Evolutionary conservation across 2,113 vertebrate genomes (phyloP).

Genomic region (Callipepla squamata): DNA sequence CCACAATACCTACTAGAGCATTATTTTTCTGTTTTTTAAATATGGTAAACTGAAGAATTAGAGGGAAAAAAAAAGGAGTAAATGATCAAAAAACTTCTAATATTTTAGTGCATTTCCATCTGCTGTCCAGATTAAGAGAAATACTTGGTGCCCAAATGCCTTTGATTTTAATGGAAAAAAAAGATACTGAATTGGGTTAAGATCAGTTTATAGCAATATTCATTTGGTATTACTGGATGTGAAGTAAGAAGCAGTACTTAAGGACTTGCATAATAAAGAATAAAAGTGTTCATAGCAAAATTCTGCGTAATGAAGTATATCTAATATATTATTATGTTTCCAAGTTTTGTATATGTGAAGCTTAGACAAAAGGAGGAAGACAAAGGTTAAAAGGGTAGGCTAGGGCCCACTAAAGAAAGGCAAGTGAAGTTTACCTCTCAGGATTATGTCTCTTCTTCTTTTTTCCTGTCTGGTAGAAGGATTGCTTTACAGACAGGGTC

Average conservation of each 20-base stretch:
- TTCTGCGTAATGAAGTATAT: neutral
- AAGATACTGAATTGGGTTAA: neutral
- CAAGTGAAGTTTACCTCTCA: neutral
- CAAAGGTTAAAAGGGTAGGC: neutral
- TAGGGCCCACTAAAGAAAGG: neutral
- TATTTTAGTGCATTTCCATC: neutral
- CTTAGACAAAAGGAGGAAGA: neutral
- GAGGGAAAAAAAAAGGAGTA: accelerated
- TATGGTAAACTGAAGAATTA: neutral
- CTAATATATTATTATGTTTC: neutral
- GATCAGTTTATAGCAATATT: neutral
- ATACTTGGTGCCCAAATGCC: neutral
- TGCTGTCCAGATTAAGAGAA: neutral
- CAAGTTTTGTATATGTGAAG: neutral
- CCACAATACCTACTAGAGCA: neutral
- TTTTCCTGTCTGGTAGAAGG: neutral
- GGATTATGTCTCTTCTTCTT: neutral
- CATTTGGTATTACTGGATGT: neutral
- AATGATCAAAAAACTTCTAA: neutral
- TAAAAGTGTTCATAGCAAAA: neutral
- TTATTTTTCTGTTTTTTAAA: neutral
- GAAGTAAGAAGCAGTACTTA: neutral
- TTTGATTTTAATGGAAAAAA: neutral
- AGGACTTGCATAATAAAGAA: neutral
- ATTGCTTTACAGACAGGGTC: neutral